Conservation (phyloP, 2,113 vertebrate genomes). For the Petaurus breviceps region DNA sequence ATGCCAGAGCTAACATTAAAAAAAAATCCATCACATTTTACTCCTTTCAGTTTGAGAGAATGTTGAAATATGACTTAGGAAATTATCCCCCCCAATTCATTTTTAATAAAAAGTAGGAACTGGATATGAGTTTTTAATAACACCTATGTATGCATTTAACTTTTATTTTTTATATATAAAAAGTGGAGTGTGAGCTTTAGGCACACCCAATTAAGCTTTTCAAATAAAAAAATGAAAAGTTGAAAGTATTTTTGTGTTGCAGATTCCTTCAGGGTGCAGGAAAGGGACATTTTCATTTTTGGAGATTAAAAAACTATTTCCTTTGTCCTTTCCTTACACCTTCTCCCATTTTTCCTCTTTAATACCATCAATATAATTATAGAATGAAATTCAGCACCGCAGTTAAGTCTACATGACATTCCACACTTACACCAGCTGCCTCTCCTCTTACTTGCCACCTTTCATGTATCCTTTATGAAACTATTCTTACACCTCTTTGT, state of each 20-base stretch:
- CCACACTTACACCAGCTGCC: neutral
- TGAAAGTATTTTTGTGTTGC: neutral
- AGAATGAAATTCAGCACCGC: neutral
- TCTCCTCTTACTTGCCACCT: neutral
- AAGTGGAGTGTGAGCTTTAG: neutral
- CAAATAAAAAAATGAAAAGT: conserved; percentile 11
- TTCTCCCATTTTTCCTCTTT: neutral
- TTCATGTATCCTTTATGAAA: neutral
- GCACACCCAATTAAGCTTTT: conserved; percentile 11
- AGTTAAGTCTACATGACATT: neutral
- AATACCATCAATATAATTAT: neutral
- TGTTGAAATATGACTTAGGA: neutral
- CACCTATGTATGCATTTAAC: conserved; percentile 10
- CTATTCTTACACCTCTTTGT: neutral
- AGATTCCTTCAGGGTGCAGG: neutral
- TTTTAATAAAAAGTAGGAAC: conserved; percentile 1
- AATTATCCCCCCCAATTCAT: conserved; percentile 8
- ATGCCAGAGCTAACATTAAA: neutral
- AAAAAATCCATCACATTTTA: neutral
- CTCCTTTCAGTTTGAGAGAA: neutral
- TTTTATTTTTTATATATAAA: neutral
- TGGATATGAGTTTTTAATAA: conserved; percentile 13
- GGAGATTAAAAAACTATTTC: neutral
- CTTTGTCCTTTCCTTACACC: neutral
- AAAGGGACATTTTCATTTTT: neutral